Evolutionary conservation across 2,113 vertebrate genomes (phyloP).

Genomic region (Poecilia latipinna): DNA sequence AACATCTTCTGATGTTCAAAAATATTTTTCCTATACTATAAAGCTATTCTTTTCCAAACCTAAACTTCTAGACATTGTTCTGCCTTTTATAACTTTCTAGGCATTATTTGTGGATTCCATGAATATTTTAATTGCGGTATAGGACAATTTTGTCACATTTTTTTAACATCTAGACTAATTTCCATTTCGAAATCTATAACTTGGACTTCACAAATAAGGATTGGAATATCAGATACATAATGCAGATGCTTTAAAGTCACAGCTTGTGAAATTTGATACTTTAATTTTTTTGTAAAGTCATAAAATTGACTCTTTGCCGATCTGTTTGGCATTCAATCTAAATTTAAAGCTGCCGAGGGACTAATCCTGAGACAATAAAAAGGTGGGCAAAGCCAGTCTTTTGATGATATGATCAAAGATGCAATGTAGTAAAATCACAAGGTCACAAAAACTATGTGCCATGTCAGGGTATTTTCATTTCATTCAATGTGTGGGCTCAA

Average conservation of each 20-base stretch:
- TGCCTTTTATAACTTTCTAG: neutral
- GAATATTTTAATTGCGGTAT: too few relatives aligned
- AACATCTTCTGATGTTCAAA: neutral
- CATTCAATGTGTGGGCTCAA: neutral
- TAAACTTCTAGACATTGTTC: neutral
- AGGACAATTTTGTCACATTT: too few relatives aligned
- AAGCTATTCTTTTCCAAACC: neutral
- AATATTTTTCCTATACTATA: neutral
- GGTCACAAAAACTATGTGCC: neutral
- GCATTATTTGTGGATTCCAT: neutral
- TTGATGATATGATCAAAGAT: neutral
- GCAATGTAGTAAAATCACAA: slow-evolving; percentile 1
- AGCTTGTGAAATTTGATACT: too few relatives aligned
- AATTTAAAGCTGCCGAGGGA: too few relatives aligned
- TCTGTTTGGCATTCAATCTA: too few relatives aligned
- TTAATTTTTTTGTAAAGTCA: too few relatives aligned
- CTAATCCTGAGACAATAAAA: neutral
- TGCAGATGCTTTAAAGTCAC: too few relatives aligned
- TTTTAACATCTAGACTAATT: too few relatives aligned
- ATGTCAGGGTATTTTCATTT: neutral
- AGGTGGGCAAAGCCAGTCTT: neutral
- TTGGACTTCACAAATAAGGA: too few relatives aligned
- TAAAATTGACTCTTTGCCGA: too few relatives aligned
- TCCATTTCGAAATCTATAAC: too few relatives aligned
- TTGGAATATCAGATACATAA: too few relatives aligned